Conservation (phyloP, 2,113 vertebrate species). For the Ariopsis seemanni region DNA sequence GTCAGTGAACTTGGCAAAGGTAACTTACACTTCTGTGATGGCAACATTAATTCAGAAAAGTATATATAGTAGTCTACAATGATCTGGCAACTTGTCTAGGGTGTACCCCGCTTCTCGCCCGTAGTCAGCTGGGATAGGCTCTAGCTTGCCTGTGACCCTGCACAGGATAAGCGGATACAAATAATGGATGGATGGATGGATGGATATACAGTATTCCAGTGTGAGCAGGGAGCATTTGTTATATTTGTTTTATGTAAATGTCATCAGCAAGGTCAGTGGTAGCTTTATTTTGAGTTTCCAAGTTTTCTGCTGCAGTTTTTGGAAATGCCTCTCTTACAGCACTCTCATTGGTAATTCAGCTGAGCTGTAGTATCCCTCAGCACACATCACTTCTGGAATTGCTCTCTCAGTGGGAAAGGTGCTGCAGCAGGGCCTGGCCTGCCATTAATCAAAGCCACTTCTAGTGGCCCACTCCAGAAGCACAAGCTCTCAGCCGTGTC, state of each 20-base stretch:
- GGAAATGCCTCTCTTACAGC: slow-evolving; percentile 42
- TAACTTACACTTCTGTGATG: too few species aligned
- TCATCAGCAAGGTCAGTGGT: background rate
- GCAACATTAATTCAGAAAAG: too few species aligned
- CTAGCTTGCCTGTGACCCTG: too few species aligned
- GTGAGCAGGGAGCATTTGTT: background rate
- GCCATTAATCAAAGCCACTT: slow-evolving; percentile 83
- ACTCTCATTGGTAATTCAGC: slow-evolving; percentile 54
- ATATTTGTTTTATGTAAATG: background rate
- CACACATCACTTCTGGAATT: slow-evolving; percentile 53
- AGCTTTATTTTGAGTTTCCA: slow-evolving; percentile 39
- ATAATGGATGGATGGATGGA: too few species aligned
- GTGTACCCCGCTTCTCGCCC: too few species aligned
- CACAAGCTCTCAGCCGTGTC: slow-evolving; percentile 72
- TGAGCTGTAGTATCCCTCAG: slow-evolving; percentile 47
- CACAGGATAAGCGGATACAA: too few species aligned
- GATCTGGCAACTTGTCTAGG: too few species aligned
- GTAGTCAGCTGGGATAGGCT: too few species aligned
- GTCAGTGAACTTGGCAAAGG: too few species aligned
- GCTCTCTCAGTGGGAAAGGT: slow-evolving; percentile 59
- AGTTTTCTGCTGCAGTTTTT: slow-evolving; percentile 37
- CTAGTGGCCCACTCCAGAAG: slow-evolving; percentile 79
- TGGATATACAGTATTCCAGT: background rate
- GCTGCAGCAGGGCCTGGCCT: slow-evolving; percentile 64
- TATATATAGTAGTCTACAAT: too few species aligned